Conservation (phyloP, 2,888 invertebrate species). For the Dorcus parallelipipedus region DNA sequence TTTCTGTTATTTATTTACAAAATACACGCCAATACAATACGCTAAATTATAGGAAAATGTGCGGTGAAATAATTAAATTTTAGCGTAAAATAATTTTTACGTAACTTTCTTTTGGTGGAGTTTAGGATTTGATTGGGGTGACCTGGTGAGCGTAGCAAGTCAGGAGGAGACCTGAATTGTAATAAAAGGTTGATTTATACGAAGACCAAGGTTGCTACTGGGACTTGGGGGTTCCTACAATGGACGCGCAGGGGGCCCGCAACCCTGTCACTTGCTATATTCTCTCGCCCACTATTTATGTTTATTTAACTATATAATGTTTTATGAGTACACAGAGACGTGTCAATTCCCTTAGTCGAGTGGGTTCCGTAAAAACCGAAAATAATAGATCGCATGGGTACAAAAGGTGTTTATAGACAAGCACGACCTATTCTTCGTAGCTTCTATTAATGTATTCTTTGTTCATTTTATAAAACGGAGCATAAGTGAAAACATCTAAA, state of each 20-base stretch:
- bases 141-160: conserved; percentile 5
- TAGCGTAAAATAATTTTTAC: too few species aligned
- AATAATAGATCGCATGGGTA: conserved; percentile 27
- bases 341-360: conserved; percentile 34
- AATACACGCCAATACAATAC: too few species aligned
- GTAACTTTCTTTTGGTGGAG: conserved; percentile 2
- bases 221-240: conserved; percentile 33
- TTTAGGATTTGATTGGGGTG: conserved; percentile 1
- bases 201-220: conserved; percentile 36
- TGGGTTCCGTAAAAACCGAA: conserved; percentile 25
- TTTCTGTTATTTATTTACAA: too few species aligned
- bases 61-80: too few species aligned
- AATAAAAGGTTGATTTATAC: conserved; percentile 41
- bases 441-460: not conserved
- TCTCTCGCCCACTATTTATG: conserved; percentile 42
- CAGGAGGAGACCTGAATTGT: conserved; percentile 30
- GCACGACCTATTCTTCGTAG: not conserved
- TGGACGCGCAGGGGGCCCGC: conserved; percentile 35
- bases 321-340: conserved; percentile 35
- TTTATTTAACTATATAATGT: conserved; percentile 38
- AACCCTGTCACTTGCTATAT: conserved; percentile 43
- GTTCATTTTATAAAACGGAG: too few species aligned
- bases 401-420: conserved; percentile 32
- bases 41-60: too few species aligned
- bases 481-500: too few species aligned